Conservation (phyloP, 2,797 vertebrate genomes). For the Ficedula albicollis region DNA sequence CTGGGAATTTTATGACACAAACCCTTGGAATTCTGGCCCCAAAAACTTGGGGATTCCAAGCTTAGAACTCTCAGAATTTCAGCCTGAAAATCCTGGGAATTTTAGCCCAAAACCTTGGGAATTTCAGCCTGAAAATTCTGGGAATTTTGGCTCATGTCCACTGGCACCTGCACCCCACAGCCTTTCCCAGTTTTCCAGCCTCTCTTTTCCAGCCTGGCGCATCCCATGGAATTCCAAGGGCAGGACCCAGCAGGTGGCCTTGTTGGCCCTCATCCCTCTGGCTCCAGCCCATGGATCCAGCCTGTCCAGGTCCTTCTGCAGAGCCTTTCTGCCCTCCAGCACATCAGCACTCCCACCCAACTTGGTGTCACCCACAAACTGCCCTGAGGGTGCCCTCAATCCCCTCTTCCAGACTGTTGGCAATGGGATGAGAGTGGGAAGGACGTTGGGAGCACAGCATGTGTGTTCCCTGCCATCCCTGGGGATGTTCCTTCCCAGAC, state of each 20-base stretch:
- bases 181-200: not conserved
- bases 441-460: not conserved
- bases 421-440: not conserved
- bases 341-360: not conserved
- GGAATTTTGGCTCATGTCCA: not conserved
- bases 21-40: too few relatives aligned
- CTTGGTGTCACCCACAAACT: not conserved
- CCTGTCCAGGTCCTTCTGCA: not conserved
- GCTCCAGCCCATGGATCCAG: not conserved
- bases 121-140: too few relatives aligned
- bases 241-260: rapidly evolving
- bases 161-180: rapidly evolving
- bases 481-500: not conserved
- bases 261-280: not conserved
- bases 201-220: not conserved
- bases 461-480: rapidly evolving
- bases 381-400: not conserved
- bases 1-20: too few relatives aligned
- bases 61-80: too few relatives aligned
- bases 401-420: not conserved
- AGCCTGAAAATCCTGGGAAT: too few relatives aligned
- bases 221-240: not conserved
- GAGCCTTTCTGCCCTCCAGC: not conserved
- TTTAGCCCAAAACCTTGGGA: too few relatives aligned
- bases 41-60: too few relatives aligned